Evolutionary conservation across 2,888 invertebrate species (phyloP).

Genomic region (Endomychus coccineus): DNA sequence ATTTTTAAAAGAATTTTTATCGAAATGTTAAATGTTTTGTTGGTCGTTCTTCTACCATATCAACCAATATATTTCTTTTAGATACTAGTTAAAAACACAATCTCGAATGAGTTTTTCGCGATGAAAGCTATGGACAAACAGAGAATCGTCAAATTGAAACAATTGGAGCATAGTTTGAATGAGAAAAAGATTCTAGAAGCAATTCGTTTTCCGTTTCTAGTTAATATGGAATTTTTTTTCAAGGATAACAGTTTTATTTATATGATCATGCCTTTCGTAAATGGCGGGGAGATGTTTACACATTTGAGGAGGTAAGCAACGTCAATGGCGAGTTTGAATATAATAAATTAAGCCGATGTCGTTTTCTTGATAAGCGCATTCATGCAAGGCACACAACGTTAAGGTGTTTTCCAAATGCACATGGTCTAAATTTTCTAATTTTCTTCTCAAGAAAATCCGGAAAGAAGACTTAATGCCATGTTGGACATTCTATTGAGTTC

Average conservation of each 20-base stretch:
- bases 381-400: no score
- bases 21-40: no score
- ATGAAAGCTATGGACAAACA: slow-evolving; percentile 85
- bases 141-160: slow-evolving; percentile 78
- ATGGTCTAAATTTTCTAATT: no score
- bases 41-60: no score
- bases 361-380: no score
- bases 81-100: slow-evolving; percentile 54
- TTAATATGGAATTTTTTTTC: slow-evolving; percentile 74
- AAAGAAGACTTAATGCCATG: no score
- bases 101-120: slow-evolving; percentile 59
- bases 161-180: slow-evolving; percentile 80
- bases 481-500: no score
- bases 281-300: slow-evolving; percentile 83
- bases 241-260: slow-evolving; percentile 81
- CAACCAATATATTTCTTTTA: slow-evolving; percentile 22
- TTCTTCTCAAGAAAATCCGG: no score
- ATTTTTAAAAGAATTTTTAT: no score
- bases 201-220: slow-evolving; percentile 80
- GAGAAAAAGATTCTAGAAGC: slow-evolving; percentile 86
- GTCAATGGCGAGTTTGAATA: no score
- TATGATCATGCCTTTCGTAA: slow-evolving; percentile 74
- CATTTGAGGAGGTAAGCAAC: slow-evolving; percentile 56
- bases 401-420: no score
- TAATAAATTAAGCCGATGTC: no score